Evolutionary conservation across 2,888 invertebrate genomes (phyloP).

Genomic region (Melanotus villosus): DNA sequence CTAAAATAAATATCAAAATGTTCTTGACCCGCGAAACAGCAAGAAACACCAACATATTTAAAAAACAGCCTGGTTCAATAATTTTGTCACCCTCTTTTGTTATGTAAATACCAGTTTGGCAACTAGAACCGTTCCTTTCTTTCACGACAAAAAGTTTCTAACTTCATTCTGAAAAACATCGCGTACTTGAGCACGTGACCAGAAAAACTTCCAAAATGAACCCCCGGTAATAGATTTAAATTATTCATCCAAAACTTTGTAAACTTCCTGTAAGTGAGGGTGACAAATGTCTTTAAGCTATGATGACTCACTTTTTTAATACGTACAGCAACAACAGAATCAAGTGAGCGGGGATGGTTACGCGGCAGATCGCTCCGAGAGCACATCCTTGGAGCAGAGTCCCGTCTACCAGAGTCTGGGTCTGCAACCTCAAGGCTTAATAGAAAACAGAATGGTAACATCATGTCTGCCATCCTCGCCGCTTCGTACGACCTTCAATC

Average conservation of each 20-base stretch:
- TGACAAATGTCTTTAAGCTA: background rate
- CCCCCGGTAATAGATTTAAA: background rate
- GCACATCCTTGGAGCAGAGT: constrained; percentile 58
- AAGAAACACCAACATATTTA: constrained; percentile 6
- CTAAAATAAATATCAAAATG: too few species aligned
- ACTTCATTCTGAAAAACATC: background rate
- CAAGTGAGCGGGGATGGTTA: constrained; percentile 44
- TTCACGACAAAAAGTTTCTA: background rate
- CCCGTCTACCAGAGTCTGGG: constrained; percentile 61
- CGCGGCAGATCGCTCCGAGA: constrained; percentile 55
- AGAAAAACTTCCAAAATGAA: background rate
- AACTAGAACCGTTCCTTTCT: background rate
- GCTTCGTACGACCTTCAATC: constrained; percentile 60
- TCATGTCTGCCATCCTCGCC: constrained; percentile 64
- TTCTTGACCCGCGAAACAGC: background rate
- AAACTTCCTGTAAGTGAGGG: constrained; percentile 3
- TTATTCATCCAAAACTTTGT: constrained; percentile 2
- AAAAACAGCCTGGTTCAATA: constrained; percentile 14
- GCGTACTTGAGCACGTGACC: background rate
- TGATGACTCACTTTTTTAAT: constrained; percentile 1
- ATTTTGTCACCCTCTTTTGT: constrained; percentile 18
- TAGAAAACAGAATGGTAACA: constrained; percentile 64
- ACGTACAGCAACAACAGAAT: constrained; percentile 49
- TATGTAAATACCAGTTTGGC: constrained; percentile 9
- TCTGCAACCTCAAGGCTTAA: constrained; percentile 60